A percentile compares a stretch with the other conserved stretches of the same genome.
Evolutionary conservation across 2,888 invertebrate species (phyloP).

Genomic region (Marasmarcha lunaedactyla): DNA sequence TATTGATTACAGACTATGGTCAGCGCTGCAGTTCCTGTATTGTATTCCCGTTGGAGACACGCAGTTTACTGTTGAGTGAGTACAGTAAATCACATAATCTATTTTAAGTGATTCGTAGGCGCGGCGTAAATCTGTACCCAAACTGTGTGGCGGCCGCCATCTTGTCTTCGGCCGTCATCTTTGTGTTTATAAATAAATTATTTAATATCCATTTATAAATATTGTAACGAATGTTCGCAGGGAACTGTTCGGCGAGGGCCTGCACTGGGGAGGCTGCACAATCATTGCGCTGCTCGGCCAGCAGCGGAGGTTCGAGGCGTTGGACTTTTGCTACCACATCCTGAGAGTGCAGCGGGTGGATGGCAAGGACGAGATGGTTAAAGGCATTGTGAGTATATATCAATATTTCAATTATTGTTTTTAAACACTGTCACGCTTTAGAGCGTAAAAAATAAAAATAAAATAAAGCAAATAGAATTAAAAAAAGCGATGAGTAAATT

Average conservation of each 20-base stretch:
- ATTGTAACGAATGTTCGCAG: too few species aligned
- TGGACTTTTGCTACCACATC: conserved; percentile 99
- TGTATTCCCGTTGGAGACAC: conserved; percentile 97
- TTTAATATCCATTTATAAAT: too few species aligned
- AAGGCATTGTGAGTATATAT: conserved; percentile 88
- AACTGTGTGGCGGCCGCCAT: background rate
- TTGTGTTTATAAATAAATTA: background rate
- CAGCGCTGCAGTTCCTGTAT: conserved; percentile 97
- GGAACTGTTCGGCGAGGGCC: conserved; percentile 97
- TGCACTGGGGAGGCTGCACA: conserved; percentile 98
- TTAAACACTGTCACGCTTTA: background rate
- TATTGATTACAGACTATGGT: conserved; percentile 89
- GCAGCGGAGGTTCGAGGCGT: conserved; percentile 94
- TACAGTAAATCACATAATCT: conserved; percentile 18
- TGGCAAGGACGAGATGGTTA: conserved; percentile 94
- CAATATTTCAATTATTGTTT: background rate
- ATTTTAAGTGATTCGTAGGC: background rate
- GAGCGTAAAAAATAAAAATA: background rate
- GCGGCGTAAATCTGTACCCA: too few species aligned
- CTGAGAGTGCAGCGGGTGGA: conserved; percentile 95
- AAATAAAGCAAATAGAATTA: too few species aligned
- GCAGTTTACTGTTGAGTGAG: conserved; percentile 96
- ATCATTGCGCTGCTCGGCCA: conserved; percentile 96
- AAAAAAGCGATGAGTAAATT: too few species aligned
- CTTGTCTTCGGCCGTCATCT: background rate